Evolutionary conservation across 2,888 invertebrate species (phyloP), one percentile per base, ranked within the genome.

Genomic region (Cetonia aurata): DNA sequence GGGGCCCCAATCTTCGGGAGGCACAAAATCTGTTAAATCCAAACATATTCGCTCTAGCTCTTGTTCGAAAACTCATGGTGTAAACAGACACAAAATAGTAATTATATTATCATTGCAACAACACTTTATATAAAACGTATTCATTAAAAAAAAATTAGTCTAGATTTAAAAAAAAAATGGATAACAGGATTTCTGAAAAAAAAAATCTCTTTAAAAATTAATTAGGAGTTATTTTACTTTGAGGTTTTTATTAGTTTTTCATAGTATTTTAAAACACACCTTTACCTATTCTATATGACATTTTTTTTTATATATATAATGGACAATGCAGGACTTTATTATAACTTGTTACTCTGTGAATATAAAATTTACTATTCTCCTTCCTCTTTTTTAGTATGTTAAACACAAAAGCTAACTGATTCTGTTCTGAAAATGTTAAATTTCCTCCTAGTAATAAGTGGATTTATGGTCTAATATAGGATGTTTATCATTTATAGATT

Each of bases 1-100:
- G 0, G 89, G 88, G 12, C 89, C 89, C 90, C 90, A 90, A 79
- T 90, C 89, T 82, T 90, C 90, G 10, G 88, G 80, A 67, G 85
- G 81, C 72, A 82, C 80, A 77, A 81, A 84, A 84, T 84, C 83
- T 83, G 82, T 83, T 75, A 81, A 82, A 75, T 71, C 73, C 75
- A 78, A 78, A 78, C 73, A 78, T 75, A 76, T 60, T 73, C 73
- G 71, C 75, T 76, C 77, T 75, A 77, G 75, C 75, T 71, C 75
- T 72, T 71, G 66, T 70, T 73, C 71, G 71, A 66, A 71, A 68
- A 72, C 53, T 73, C 70, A 19, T 65, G 50, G 10, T 17, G 50
- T 52, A 65, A 44, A 53, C 59, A 62, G 46, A 53, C 56, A 71
- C 67, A 66, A 72, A 59, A 71, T 62, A 69, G 37, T 37, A 37